Conservation (phyloP, 1,140 invertebrate genomes). For the Halyomorpha halys region DNA sequence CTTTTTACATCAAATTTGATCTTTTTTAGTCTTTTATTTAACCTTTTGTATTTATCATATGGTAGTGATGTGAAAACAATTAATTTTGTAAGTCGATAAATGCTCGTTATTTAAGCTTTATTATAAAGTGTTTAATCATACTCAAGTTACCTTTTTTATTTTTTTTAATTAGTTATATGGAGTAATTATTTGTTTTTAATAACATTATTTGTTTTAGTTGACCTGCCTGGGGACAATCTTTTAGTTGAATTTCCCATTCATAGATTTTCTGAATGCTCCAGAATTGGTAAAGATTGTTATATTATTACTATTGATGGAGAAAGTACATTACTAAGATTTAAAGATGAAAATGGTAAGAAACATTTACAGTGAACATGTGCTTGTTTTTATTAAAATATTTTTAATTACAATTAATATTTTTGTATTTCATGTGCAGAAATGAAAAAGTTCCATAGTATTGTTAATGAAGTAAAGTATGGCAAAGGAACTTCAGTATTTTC, state of each 20-base stretch:
- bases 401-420: constrained; percentile 2
- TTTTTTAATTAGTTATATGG: too few species aligned
- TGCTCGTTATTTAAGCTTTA: too few species aligned
- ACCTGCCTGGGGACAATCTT: constrained; percentile 22
- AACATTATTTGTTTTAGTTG: constrained; percentile 5
- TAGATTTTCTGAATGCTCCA: constrained; percentile 35
- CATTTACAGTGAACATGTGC: constrained; percentile 2
- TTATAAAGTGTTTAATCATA: too few species aligned
- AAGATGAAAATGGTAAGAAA: constrained; percentile 29
- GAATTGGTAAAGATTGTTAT: constrained; percentile 34
- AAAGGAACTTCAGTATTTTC: constrained; percentile 79
- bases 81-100: too few species aligned
- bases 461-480: constrained; percentile 65
- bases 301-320: constrained; percentile 35
- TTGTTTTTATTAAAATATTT: not conserved
- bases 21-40: too few species aligned
- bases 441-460: constrained; percentile 62
- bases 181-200: too few species aligned
- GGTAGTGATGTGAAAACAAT: too few species aligned
- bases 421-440: constrained; percentile 46
- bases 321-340: constrained; percentile 34
- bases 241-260: constrained; percentile 35
- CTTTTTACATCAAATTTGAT: too few species aligned
- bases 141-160: too few species aligned
- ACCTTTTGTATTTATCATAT: too few species aligned